A percentile compares a stretch with the other conserved stretches of the same genome.
These are phyloP conservation scores for Hirtodrosophila cameraria DNA, from an alignment of 2,888 invertebrate species.

Conservation along the genomic window DNA sequence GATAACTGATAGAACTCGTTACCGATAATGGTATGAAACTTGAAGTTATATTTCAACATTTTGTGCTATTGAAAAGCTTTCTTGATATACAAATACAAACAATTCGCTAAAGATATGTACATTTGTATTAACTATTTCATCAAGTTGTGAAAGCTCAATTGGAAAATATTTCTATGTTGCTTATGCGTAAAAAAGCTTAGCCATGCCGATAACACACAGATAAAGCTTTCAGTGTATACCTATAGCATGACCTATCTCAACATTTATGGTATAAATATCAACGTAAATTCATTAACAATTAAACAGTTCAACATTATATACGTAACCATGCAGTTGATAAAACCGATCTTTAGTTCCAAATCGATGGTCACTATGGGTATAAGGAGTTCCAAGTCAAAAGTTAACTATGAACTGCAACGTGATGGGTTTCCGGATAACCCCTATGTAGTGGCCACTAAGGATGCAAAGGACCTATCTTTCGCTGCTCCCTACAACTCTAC, in stretches of 20 bases:
- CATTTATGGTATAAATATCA: conserved; percentile 4
- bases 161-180: no score
- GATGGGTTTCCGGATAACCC: neutral
- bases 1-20: no score
- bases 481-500: no score
- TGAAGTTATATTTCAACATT: neutral
- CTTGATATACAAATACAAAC: neutral
- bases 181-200: neutral
- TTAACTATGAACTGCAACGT: no score
- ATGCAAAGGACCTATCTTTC: neutral
- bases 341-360: neutral
- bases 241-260: conserved; percentile 14
- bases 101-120: no score
- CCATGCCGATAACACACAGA: neutral
- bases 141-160: neutral
- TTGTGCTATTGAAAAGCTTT: neutral
- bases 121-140: conserved; percentile 2
- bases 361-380: neutral
- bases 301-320: neutral
- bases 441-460: neutral
- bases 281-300: neutral
- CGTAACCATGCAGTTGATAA: neutral
- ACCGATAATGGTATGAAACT: no score
- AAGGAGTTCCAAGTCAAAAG: neutral
- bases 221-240: neutral